phyloP scores from a whole-genome alignment of 2,797 vertebrate genomes.

The Carapus acus region DNA sequence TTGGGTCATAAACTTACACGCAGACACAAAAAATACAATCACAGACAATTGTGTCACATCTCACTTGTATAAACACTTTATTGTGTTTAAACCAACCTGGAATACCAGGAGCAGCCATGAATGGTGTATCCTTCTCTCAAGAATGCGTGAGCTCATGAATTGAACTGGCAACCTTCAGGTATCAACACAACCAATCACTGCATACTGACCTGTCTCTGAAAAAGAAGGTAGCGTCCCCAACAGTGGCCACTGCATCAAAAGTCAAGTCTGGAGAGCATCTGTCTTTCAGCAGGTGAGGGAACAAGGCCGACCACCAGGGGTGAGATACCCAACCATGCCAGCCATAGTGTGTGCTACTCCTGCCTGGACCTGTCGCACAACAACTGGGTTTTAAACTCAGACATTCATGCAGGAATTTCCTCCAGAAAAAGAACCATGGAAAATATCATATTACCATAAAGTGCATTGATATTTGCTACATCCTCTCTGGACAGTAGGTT shows the following conservation, averaged over 20 bases:
- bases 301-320: conserved; percentile 42
- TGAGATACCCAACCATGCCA: conserved; percentile 41
- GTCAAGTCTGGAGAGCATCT: conserved; percentile 62
- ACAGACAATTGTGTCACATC: no score
- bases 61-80: no score
- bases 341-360: conserved; percentile 27
- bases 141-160: no score
- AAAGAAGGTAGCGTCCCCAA: conserved; percentile 63
- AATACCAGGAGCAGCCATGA: no score
- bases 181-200: no score
- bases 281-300: conserved; percentile 52
- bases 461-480: conserved; percentile 67
- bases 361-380: conserved; percentile 49
- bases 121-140: no score
- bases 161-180: no score
- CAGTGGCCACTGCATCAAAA: conserved; percentile 63
- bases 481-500: conserved; percentile 73
- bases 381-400: neutral
- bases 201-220: conserved; percentile 61
- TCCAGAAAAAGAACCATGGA: no score
- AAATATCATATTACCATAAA: conserved; percentile 68
- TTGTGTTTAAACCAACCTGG: no score
- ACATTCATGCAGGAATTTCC: neutral
- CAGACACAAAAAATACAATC: neutral
- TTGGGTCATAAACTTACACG: neutral